These are phyloP conservation scores for Limanda limanda DNA, from an alignment of 2,113 vertebrate genomes.

Conservation along the genomic window DNA sequence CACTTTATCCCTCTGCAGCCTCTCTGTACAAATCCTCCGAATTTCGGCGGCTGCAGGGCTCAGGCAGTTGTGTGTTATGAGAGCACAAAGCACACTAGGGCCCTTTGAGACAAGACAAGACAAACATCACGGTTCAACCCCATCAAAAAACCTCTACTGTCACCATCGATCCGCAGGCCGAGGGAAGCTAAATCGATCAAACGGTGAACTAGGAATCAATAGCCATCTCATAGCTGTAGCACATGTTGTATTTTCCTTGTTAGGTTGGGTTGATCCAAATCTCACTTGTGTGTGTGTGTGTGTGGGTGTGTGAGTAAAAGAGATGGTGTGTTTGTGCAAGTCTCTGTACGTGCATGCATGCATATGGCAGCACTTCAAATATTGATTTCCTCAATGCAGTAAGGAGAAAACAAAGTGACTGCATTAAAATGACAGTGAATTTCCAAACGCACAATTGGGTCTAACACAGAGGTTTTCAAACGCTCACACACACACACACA, in stretches of 20 bases:
- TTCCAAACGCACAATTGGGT: constrained; percentile 49
- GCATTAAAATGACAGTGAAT: constrained; percentile 66
- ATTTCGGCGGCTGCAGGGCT: constrained; percentile 44
- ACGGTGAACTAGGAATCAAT: constrained; percentile 80
- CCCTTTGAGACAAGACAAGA: constrained; percentile 77
- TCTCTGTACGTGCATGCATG: constrained; percentile 37
- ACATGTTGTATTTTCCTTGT: constrained; percentile 73
- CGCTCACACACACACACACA: not conserved
- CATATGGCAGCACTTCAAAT: constrained; percentile 49
- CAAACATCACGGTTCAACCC: constrained; percentile 78
- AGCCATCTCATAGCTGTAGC: constrained; percentile 73
- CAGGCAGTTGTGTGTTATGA: constrained; percentile 74
- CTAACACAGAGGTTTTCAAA: not conserved
- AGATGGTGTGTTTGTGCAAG: constrained; percentile 6
- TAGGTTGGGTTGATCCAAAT: constrained; percentile 68
- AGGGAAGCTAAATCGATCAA: constrained; percentile 78
- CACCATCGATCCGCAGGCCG: constrained; percentile 69
- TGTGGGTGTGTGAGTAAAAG: constrained; percentile 26
- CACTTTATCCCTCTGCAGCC: constrained; percentile 50
- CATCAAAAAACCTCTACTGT: constrained; percentile 78
- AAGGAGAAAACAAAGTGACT: constrained; percentile 68
- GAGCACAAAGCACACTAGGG: constrained; percentile 73
- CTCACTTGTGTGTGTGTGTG: not conserved
- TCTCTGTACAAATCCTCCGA: constrained; percentile 60
- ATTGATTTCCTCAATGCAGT: constrained; percentile 67